Evolutionary conservation across 2,797 vertebrate species (phyloP).

Genomic region (Cichlasoma orientale): DNA sequence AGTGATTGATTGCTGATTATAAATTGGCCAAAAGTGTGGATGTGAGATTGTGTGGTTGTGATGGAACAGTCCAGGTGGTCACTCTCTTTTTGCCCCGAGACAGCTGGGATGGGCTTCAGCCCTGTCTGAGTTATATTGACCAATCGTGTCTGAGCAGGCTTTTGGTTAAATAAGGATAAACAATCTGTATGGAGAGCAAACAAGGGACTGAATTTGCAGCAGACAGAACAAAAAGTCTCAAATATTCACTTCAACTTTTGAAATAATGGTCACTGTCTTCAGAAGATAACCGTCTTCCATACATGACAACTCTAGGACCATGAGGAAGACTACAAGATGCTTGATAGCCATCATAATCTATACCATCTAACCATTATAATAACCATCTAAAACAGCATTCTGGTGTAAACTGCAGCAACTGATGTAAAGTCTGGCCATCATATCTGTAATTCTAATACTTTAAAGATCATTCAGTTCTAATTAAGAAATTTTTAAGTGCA

Average conservation of each 20-base stretch:
- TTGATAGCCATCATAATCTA: too few relatives aligned
- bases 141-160: not conserved
- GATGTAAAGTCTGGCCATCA: not conserved
- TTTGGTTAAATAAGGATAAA: not conserved
- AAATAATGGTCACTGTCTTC: not conserved
- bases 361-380: too few relatives aligned
- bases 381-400: not conserved
- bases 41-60: not conserved
- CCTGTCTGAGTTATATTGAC: not conserved
- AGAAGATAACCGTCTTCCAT: too few relatives aligned
- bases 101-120: not conserved
- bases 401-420: not conserved
- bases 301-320: not conserved
- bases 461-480: not conserved
- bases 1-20: too few relatives aligned
- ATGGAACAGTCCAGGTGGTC: not conserved
- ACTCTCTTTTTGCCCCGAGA: not conserved
- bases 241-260: too few relatives aligned
- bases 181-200: not conserved
- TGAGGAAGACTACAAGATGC: not conserved
- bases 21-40: not conserved
- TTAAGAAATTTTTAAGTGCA: not conserved
- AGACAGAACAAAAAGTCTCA: not conserved
- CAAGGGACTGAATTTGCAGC: not conserved
- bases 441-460: not conserved